Evolutionary conservation across 2,113 vertebrate species (phyloP), one percentile per base, ranked within the genome.

Genomic region (Rhineura floridana): DNA sequence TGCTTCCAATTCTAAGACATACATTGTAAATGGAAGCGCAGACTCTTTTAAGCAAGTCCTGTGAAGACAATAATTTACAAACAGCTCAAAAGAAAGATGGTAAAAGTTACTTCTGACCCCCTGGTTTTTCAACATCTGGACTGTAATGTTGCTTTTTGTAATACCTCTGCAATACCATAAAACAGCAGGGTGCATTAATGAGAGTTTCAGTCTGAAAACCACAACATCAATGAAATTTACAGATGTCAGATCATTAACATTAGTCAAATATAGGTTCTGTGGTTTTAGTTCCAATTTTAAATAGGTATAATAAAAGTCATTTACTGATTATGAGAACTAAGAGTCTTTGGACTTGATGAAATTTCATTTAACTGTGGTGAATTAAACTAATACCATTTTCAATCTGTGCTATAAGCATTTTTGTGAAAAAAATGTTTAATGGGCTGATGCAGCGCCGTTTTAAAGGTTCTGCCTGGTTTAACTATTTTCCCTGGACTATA

Each of bases 161-260:
- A 93, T 93, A 92, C 88, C 87, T 93, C 75, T 91, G 92, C 90
- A 91, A 93, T 94, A 82, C 90, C 84, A 86, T 90, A 95, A 93
- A 94, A 50, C 95, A 94, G 94, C 95, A 91, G 95, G 95, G 92
- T 91, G 62, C 91, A 88, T 94, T 94, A 91, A 95, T 93, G 93
- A 91, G 95, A 93, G 87, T 91, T 93, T 94, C 92, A 92, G 88
- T 69, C 85, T 75, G 90, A 93, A 96, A 89, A 89, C 93, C 92
- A 91, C 91, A 90, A 88, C 93, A 93, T 93, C 92, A 89, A 69
- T 91, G 93, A 93, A 94, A 91, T 95, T 93, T 93, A 93, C 92
- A 84, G 90, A 83, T 93, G 91, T 93, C 91, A 90, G 84, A 81
- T 87, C 1, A 0, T 91, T 93, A 88, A 92, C 88, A 84, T 94